A percentile compares a stretch with the other conserved stretches of the same genome.
phyloP scores from a whole-genome alignment of 2,797 vertebrate species.

The Danio tinwini region DNA sequence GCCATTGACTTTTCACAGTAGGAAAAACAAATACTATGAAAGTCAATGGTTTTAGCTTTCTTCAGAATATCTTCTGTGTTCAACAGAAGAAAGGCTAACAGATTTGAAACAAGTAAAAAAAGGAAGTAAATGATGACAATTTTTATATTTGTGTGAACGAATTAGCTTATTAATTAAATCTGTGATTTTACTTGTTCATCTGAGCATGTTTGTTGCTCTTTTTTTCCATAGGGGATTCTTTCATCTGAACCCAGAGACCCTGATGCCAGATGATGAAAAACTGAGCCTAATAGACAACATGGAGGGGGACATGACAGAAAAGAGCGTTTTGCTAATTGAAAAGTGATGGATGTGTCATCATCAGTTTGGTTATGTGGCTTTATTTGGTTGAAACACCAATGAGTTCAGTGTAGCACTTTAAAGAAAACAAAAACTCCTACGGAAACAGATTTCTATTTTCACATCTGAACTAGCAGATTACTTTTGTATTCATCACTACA shows the following conservation, averaged over 20 bases:
- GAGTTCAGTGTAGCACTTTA: conserved; percentile 66
- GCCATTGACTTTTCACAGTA: no score
- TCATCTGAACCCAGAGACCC: conserved; percentile 70
- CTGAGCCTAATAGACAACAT: conserved; percentile 73
- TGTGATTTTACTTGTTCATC: no score
- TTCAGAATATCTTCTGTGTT: no score
- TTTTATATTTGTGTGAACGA: no score
- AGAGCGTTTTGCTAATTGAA: conserved; percentile 32
- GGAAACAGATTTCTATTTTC: conserved; percentile 9
- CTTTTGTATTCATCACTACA: conserved; percentile 1
- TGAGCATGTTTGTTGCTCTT: background rate
- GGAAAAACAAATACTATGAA: no score
- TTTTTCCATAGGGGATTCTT: conserved; percentile 70
- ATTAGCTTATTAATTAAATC: no score
- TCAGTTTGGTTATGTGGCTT: conserved; percentile 16
- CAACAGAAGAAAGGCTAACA: no score
- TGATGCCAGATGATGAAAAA: conserved; percentile 77
- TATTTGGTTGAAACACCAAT: conserved; percentile 46
- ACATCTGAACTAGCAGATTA: background rate
- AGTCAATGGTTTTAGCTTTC: no score
- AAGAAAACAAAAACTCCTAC: conserved; percentile 15
- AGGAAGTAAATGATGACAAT: no score
- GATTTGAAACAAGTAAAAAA: no score
- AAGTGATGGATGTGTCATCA: conserved; percentile 16
- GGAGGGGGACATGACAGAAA: conserved; percentile 66